Base-by-base conservation (phyloP, 2,797 vertebrate genomes). In the Rhyacichthys aspro region DNA sequence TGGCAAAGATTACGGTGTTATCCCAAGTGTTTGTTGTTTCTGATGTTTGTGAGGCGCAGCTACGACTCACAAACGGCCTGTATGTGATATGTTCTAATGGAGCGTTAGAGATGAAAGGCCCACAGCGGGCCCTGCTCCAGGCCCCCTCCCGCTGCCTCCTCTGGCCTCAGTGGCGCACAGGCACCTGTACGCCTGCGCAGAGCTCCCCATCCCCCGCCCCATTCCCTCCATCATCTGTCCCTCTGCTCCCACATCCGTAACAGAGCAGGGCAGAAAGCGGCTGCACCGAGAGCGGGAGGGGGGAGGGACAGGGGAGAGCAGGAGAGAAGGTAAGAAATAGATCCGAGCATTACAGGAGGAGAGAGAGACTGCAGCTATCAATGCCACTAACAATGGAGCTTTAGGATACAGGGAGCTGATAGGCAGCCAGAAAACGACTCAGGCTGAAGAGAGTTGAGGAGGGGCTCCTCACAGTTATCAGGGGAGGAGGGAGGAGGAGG, bases 121-220 rank as follows among this genome's bases (percentile, higher is more conserved):
- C 16, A 23, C 32, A 69, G 74, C 45, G 46, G 42, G 19, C 61
- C 46, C 68, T 38, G 55, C 57, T 55, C 50, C 33, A n/a, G n/a
- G 44, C 11, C 41, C 46, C 32, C 43, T 28, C 32, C 4, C 50
- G 28, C 44, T 45, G 43, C 11, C 47, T 55, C 43, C 73, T 66
- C 66, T 63, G 72, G 70, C 73, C 70, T 74, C n/a, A n/a, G n/a
- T n/a, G n/a, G n/a, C n/a, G n/a, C 72, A 48, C 72, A 72, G 85
- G 74, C 86, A 88, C 86, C 79, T 88, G 81, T 84, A 90, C 88
- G 90, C 87, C 79, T 91, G 90, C 81, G 85, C 88, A 69, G 80
- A 85, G 16, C 83, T 71, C 79, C 78, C 85, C 76, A 55, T 49
- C 70, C 83, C 74, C 78, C 82, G 66, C 43, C 67, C 71, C 43